Base-by-base conservation (phyloP, 2,113 vertebrate species). In the Anolis carolinensis region DNA sequence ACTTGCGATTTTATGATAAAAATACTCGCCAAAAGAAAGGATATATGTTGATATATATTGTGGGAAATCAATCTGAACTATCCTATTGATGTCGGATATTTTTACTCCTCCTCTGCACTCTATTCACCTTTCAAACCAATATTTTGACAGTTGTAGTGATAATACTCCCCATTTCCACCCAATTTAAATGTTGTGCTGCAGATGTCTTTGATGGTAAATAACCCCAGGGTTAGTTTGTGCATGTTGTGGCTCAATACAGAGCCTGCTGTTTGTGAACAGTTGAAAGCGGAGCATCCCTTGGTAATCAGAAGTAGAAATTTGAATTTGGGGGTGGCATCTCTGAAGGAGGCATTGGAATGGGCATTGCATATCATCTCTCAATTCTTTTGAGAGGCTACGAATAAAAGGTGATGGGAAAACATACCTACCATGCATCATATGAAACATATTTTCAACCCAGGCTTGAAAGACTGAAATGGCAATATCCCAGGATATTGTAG, bases 151-250 rank as follows among this genome's bases (percentile, higher is more conserved):
- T 63, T 86, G 27, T 75, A 63, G 67, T 67, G 0, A 36, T 67
- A 16, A 16, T 0, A 67, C 36, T 76, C n/a, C 39, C 0, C 0
- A 52, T 89, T 87, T 62, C 44, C n/a, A 55, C 82, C 87, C 48
- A 2, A 2, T 79, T 92, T 77, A 91, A 70, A 88, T 65, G 23
- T 76, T 7, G 32, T 14, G 14, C 81, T 87, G 0, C 36, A 79
- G 89, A 88, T 7, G 73, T 75, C 55, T 73, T 86, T 91, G 70
- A 44, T 86, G 91, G 88, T 84, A 81, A 83, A 84, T 89, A 82
- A 85, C 39, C 73, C 39, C 25, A 2, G 63, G 84, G 63, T 90
- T 1, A 32, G 11, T 89, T 91, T 59, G 79, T 71, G 74, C 70
- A 71, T 4, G 82, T 79, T 59, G 50, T 77, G 63, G 63, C 81